These are phyloP conservation scores for Actinia tenebrosa DNA, from an alignment of 64 coral and sea anemone genomes.

Conservation along the genomic window DNA sequence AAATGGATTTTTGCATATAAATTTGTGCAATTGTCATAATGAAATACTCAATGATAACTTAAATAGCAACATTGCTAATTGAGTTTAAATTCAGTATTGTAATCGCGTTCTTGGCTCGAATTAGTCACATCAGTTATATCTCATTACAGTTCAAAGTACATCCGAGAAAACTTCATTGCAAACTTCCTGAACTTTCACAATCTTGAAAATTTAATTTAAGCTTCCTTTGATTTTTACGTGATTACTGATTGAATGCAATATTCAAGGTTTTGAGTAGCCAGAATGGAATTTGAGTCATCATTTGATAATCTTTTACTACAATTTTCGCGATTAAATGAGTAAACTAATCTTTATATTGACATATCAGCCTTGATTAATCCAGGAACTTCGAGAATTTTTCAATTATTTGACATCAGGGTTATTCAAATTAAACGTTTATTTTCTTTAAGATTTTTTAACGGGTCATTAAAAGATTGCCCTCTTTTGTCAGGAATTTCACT, in stretches of 20 bases:
- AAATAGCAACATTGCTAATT: no score
- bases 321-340: background rate
- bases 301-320: background rate
- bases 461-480: background rate
- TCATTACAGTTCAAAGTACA: no score
- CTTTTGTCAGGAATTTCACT: background rate
- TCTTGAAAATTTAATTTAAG: no score
- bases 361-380: background rate
- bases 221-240: no score
- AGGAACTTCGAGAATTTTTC: conserved; percentile 4
- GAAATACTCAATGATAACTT: no score
- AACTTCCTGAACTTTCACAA: no score
- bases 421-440: background rate
- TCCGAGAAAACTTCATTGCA: no score
- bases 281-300: background rate
- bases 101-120: no score
- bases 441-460: background rate
- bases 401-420: background rate
- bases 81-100: no score
- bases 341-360: background rate
- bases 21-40: no score
- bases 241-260: background rate
- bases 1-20: no score
- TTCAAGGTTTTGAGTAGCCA: background rate
- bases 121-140: no score